Evolutionary conservation across 2,113 vertebrate genomes (phyloP), one percentile per base, ranked within the genome.

Genomic region (Junco hyemalis): DNA sequence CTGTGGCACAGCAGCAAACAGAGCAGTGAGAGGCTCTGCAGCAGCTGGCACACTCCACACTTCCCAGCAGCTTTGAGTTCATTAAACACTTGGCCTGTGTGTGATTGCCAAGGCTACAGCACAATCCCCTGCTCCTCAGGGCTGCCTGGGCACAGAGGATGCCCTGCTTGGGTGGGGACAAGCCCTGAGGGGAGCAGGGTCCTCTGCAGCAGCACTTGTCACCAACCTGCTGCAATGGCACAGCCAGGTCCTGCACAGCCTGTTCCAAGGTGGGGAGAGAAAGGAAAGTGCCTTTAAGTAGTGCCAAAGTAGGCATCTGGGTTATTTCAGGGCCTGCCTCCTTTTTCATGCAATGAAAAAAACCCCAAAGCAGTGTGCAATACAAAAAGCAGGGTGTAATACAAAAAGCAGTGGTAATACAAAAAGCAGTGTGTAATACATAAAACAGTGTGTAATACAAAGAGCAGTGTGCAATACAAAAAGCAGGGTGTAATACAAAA

Each of bases 1-100:
- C 45, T 25, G 51, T 1, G 0, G 47, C 4, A 3, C 80, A 6
- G 63, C 68, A 6, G 86, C 76, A 40, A 48, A 48, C 42, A 31
- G 33, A 90, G 80, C 83, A 48, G 78, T 1, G 8, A 88, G 66
- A 29, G 63, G 76, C 86, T 90, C 44, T 1, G 3, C 51, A 64
- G 24, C 61, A 16, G 51, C 69, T 45, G 73, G 35, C 23, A 33
- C 25, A 2, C 61, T 60, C 91, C 6, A 16, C 35, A 11, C 61
- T 31, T 79, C 23, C 70, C 91, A 85, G 53, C 59, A 65, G 83
- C 71, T 88, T 56, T 64, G 5, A 91, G 91, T 61, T 72, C 86
- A 59, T 70, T 33, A 50, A 78, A 48, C 35, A 2, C 0, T 22
- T 29, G 81, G 45, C 36, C 85, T 35, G 36, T 5, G 42, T 9